Conservation (phyloP, 2,113 vertebrate genomes). For the Morone chrysops region DNA sequence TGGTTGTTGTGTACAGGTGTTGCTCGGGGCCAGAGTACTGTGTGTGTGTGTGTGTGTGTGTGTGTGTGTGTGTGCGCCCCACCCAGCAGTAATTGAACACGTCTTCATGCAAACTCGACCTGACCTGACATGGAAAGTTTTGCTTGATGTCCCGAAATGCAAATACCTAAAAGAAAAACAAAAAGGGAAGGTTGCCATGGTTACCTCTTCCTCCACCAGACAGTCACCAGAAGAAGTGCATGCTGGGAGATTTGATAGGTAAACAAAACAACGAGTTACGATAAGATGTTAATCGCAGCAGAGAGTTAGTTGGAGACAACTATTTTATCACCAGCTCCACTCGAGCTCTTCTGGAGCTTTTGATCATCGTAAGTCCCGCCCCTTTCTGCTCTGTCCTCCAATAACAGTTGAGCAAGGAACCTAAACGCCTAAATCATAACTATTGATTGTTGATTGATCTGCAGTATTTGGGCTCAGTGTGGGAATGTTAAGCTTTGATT, state of each 20-base stretch:
- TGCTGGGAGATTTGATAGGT: not conserved
- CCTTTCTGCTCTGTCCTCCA: too few species aligned
- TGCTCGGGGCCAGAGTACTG: not conserved
- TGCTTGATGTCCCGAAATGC: not conserved
- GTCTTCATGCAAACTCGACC: not conserved
- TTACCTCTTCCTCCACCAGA: not conserved
- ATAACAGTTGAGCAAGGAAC: too few species aligned
- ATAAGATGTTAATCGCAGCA: not conserved
- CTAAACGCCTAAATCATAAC: too few species aligned
- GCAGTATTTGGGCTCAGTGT: too few species aligned
- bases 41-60: too few species aligned
- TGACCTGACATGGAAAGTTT: not conserved
- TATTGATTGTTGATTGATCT: too few species aligned
- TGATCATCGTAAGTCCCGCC: too few species aligned
- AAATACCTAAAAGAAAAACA: too few species aligned
- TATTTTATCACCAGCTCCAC: too few species aligned
- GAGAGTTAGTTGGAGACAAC: too few species aligned
- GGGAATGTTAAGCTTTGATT: too few species aligned
- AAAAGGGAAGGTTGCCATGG: not conserved
- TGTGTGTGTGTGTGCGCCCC: not conserved
- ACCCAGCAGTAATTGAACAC: not conserved
- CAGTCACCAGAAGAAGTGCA: not conserved
- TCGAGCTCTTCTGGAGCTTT: too few species aligned
- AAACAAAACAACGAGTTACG: not conserved
- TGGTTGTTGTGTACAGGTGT: not conserved